These are phyloP conservation scores for Catalaphyllia jardinei DNA, from an alignment of 64 coral and sea anemone genomes.

Conservation along the genomic window DNA sequence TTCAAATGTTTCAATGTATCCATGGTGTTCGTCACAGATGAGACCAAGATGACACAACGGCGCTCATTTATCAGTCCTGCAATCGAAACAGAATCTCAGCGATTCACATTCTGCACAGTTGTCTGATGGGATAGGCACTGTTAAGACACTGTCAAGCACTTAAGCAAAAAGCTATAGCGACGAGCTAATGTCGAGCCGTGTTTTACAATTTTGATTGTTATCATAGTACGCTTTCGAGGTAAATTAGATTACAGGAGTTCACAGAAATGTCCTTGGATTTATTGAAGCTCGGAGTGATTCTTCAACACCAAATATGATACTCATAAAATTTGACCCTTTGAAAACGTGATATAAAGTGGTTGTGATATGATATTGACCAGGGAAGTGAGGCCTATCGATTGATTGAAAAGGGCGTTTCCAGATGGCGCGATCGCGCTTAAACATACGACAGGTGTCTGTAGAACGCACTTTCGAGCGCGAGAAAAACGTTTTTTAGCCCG, in stretches of 20 bases:
- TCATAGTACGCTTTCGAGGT: not conserved
- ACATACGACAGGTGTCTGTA: not conserved
- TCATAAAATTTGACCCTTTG: slow-evolving; percentile 57
- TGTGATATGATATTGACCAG: not conserved
- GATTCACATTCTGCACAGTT: not conserved
- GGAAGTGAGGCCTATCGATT: not conserved
- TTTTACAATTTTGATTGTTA: slow-evolving; percentile 27
- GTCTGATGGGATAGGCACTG: not conserved
- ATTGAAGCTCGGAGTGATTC: slow-evolving; percentile 24
- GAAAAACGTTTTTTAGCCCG: not conserved
- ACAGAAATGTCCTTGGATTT: not conserved
- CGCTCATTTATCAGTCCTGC: slow-evolving; percentile 14
- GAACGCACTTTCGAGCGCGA: too few relatives aligned
- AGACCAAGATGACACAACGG: slow-evolving; percentile 16
- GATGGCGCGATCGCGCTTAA: not conserved
- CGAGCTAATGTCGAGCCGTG: not conserved
- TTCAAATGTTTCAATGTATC: not conserved
- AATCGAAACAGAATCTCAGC: slow-evolving; percentile 19
- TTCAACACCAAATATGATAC: slow-evolving; percentile 55
- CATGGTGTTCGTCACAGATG: not conserved
- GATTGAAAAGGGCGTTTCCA: not conserved
- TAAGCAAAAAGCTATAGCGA: not conserved
- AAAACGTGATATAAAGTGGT: slow-evolving; percentile 34
- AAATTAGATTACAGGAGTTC: slow-evolving; percentile 44
- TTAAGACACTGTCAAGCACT: not conserved